Conservation (phyloP, 2,797 vertebrate genomes). For the Crenichthys baileyi region DNA sequence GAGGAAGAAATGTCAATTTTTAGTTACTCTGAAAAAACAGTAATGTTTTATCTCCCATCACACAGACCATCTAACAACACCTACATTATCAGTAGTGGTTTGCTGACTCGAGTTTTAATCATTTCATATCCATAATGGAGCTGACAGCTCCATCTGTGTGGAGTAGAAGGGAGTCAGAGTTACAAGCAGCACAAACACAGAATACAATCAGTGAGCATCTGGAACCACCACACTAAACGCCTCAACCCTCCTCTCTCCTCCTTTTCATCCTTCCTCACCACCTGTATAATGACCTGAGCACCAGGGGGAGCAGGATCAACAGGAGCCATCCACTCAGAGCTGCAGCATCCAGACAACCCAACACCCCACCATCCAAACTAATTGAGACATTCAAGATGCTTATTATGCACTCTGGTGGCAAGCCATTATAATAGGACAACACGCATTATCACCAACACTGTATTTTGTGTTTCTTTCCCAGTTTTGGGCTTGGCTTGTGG, state of each 20-base stretch:
- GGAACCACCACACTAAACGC: constrained; percentile 44
- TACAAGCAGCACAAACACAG: constrained; percentile 61
- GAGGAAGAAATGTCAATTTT: constrained; percentile 14
- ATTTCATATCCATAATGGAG: constrained; percentile 65
- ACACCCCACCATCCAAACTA: background rate
- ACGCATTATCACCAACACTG: constrained; percentile 5
- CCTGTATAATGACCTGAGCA: constrained; percentile 35
- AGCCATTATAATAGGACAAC: constrained; percentile 15
- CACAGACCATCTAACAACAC: constrained; percentile 50
- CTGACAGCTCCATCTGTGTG: constrained; percentile 80
- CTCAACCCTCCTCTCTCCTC: background rate
- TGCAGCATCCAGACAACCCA: background rate
- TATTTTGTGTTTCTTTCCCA: constrained; percentile 1
- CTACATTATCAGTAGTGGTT: constrained; percentile 56
- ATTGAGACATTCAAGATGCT: constrained; percentile 7
- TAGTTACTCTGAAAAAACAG: background rate
- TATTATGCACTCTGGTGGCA: background rate
- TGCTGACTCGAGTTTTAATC: constrained; percentile 67
- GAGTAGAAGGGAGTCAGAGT: constrained; percentile 48
- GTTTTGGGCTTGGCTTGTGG: constrained; percentile 10
- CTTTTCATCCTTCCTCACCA: constrained; percentile 16
- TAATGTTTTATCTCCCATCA: constrained; percentile 56
- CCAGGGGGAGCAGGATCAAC: constrained; percentile 36
- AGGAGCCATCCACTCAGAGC: constrained; percentile 12
- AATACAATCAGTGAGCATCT: constrained; percentile 73